Evolutionary conservation across 2,113 vertebrate species (phyloP).

Genomic region (Chaenogobius annularis): DNA sequence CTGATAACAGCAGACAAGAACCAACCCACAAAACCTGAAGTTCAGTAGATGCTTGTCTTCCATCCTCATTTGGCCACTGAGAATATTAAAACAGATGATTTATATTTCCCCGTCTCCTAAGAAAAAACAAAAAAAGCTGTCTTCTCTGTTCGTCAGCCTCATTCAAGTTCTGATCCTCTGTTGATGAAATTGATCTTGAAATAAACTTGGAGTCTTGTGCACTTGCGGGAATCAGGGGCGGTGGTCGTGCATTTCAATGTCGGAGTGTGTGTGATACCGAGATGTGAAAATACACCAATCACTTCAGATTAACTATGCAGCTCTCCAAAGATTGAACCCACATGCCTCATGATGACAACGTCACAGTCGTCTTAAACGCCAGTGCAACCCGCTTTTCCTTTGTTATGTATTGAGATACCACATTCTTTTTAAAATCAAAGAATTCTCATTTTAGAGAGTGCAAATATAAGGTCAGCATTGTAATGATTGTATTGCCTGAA

Average conservation of each 20-base stretch:
- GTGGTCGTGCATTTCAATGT: slow-evolving; percentile 56
- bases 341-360: slow-evolving; percentile 35
- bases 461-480: not conserved
- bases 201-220: slow-evolving; percentile 47
- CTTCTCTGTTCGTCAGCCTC: slow-evolving; percentile 15
- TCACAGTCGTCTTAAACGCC: slow-evolving; percentile 10
- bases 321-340: slow-evolving; percentile 39
- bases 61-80: not conserved
- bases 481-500: not conserved
- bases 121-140: slow-evolving; percentile 10
- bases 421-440: not conserved
- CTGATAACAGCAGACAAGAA: too few relatives aligned
- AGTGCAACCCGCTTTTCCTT: not conserved
- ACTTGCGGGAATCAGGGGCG: slow-evolving; percentile 34
- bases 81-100: slow-evolving; percentile 30
- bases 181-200: slow-evolving; percentile 60
- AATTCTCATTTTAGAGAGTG: not conserved
- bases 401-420: not conserved
- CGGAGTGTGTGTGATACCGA: slow-evolving; percentile 27
- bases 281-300: slow-evolving; percentile 46
- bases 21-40: too few relatives aligned
- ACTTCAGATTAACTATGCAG: slow-evolving; percentile 44
- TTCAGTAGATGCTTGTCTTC: too few relatives aligned
- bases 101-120: not conserved
- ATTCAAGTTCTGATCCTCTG: slow-evolving; percentile 50